Percentiles rank a stretch among this genome's conserved stretches.
phyloP scores from a whole-genome alignment of 2,888 invertebrate species.

The Phanerotoma sp. region DNA sequence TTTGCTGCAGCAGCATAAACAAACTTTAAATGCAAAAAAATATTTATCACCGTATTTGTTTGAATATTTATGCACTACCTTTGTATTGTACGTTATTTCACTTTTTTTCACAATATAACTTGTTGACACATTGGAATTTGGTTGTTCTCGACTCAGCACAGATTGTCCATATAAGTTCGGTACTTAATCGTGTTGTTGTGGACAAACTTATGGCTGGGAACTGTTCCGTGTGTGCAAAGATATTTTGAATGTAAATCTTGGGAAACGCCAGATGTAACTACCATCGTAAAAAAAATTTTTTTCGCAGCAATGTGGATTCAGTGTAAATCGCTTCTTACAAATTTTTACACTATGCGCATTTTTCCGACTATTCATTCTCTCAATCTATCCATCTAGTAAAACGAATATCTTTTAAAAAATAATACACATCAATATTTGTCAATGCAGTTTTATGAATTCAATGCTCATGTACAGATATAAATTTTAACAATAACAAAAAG shows the following conservation, averaged over 20 bases:
- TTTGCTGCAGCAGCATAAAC: too few relatives aligned
- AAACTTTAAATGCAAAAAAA: too few relatives aligned
- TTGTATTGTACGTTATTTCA: conserved; percentile 17
- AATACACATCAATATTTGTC: too few relatives aligned
- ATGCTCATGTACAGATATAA: too few relatives aligned
- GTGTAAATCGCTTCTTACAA: background rate
- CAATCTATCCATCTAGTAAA: too few relatives aligned
- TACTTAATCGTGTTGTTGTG: conserved; percentile 32
- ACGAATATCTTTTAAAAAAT: too few relatives aligned
- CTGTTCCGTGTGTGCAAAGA: conserved; percentile 25
- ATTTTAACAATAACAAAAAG: too few relatives aligned
- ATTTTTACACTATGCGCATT: background rate
- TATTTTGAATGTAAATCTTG: conserved; percentile 34
- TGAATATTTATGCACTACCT: background rate
- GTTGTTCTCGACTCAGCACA: conserved; percentile 14
- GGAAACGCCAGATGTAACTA: background rate
- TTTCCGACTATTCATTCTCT: too few relatives aligned
- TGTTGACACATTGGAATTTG: conserved; percentile 27
- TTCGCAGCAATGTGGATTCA: background rate
- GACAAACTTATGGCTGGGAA: conserved; percentile 8
- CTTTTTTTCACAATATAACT: conserved; percentile 23
- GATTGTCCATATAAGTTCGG: conserved; percentile 34
- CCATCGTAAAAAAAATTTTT: background rate
- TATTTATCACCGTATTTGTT: background rate
- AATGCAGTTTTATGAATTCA: too few relatives aligned